A percentile compares a stretch with the other conserved stretches of the same genome.
phyloP scores from a whole-genome alignment of 2,888 invertebrate genomes.

The Ormia ochracea region DNA sequence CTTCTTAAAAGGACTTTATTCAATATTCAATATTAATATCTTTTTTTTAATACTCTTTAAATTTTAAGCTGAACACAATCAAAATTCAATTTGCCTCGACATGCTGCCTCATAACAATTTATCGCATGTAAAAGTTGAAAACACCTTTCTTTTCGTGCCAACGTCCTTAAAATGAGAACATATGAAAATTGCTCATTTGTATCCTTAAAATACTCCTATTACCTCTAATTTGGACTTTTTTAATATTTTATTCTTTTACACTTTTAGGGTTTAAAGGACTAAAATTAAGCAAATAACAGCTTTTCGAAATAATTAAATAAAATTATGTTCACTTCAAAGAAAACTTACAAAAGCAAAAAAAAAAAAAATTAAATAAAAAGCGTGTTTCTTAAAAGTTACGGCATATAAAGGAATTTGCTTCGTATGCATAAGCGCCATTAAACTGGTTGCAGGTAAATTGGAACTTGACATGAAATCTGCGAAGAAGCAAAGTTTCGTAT shows the following conservation, averaged over 20 bases:
- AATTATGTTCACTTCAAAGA: conserved; percentile 36
- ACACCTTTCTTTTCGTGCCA: too few species aligned
- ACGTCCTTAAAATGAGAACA: too few species aligned
- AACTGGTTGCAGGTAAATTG: conserved; percentile 15
- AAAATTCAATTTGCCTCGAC: too few species aligned
- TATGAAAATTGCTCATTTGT: not conserved
- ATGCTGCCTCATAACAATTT: too few species aligned
- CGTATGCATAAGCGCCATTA: not conserved
- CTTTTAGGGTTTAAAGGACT: not conserved
- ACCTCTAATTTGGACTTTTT: not conserved
- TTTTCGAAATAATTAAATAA: conserved; percentile 43
- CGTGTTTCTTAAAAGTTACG: not conserved
- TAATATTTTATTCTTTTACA: not conserved
- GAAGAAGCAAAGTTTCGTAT: not conserved
- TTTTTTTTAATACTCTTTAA: too few species aligned
- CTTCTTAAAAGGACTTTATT: too few species aligned
- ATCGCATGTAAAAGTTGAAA: too few species aligned
- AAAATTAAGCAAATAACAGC: conserved; percentile 44
- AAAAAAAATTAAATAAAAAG: too few species aligned
- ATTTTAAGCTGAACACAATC: too few species aligned
- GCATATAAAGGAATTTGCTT: conserved; percentile 9
- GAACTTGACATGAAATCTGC: conserved; percentile 28
- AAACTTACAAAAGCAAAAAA: not conserved
- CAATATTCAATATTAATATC: too few species aligned
- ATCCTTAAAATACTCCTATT: too few species aligned